phyloP scores from a whole-genome alignment of 2,113 vertebrate species.

The Platysteira castanea region DNA sequence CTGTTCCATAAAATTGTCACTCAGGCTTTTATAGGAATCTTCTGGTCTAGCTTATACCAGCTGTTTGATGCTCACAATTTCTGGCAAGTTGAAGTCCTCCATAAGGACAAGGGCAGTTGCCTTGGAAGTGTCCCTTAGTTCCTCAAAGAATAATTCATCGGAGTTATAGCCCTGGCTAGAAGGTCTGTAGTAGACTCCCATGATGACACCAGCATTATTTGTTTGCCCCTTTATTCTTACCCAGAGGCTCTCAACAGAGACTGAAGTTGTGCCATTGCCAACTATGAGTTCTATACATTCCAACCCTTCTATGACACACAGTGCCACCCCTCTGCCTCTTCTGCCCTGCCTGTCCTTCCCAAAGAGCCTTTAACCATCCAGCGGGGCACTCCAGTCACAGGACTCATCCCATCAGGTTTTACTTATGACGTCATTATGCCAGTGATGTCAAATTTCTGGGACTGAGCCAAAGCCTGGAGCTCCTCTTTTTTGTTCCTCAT shows the following conservation, averaged over 20 bases:
- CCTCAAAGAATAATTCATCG: background rate
- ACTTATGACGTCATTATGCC: background rate
- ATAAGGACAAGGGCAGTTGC: background rate
- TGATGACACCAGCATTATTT: background rate
- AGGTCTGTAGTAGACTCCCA: background rate
- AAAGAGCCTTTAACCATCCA: background rate
- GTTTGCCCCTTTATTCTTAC: background rate
- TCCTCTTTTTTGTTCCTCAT: background rate
- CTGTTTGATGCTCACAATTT: background rate
- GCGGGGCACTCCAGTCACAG: background rate
- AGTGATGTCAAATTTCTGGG: background rate
- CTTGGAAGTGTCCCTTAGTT: background rate
- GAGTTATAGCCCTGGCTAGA: background rate
- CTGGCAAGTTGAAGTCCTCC: background rate
- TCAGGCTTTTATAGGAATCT: background rate
- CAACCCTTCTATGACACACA: background rate
- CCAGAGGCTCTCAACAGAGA: background rate
- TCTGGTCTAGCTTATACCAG: background rate
- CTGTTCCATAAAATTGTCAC: background rate
- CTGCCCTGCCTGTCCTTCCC: too few species aligned
- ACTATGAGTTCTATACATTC: background rate
- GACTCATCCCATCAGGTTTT: background rate
- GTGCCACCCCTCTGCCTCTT: background rate
- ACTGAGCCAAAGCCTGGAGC: rapidly evolving
- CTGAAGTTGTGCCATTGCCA: background rate